Evolutionary conservation across 2,888 invertebrate genomes (phyloP), one percentile per base, ranked within the genome.

Genomic region (Lochmaea crataegi): DNA sequence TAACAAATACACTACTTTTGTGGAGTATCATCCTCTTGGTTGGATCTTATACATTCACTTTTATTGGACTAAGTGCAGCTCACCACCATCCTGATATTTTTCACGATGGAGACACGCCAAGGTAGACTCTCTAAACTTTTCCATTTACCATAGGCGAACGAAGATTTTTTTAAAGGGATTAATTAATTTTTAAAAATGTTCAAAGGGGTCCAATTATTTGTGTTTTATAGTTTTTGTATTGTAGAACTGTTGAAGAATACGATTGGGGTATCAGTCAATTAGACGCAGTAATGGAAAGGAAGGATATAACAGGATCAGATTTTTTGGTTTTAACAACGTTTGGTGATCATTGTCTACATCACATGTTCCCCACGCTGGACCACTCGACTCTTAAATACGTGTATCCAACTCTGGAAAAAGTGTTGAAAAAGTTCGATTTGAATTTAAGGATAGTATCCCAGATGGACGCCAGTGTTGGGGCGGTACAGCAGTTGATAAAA

Each of bases 211-310:
- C 22, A 22, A 2, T 22, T 22, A 22, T 22, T 22, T 22, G 22
- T 22, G n/a, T 12, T 41, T 58, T 0, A 32, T 38, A 3, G 10
- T 5, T 58, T 58, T 26, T 2, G 3, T 58, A 74, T 78, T 78
- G n/a, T 65, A 84, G 83, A 60, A 73, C 83, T 42, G 75, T 77
- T 57, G 72, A 77, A 18, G 77, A 80, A 67, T 68, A 83, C 60
- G 95, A 95, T 84, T 95, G 94, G 94, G 95, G 95, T 2, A 83
- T 95, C 0, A 90, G 91, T 81, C 94, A 94, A 85, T 81, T 95
- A 76, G 93, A 95, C 81, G 90, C 94, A 0, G 89, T 94, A 0
- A 90, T 92, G 42, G 95, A 94, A 82, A 89, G 94, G 75, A 87
- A 89, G 22, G 92, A 94, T 76, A 88, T 92, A 73, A 90, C 91